Percentiles rank a stretch among this genome's conserved stretches.
Conservation (phyloP, 1,140 invertebrate species). For the Drosophila santomea region DNA sequence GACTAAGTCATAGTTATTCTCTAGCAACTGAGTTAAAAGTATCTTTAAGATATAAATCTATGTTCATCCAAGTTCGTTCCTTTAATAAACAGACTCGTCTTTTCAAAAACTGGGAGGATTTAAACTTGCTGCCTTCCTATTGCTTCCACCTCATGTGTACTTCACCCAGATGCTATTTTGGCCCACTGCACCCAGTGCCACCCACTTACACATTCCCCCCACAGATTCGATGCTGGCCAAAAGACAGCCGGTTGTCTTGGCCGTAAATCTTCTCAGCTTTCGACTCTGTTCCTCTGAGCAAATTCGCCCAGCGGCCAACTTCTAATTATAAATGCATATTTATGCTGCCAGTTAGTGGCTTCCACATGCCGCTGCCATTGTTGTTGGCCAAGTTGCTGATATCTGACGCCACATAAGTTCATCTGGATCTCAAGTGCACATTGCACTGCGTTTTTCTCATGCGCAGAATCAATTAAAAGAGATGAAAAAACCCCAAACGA, state of each 20-base stretch:
- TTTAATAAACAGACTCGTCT: not conserved
- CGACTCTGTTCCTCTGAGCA: slow-evolving; percentile 3
- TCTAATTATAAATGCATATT: slow-evolving; percentile 59
- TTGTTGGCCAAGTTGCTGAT: slow-evolving; percentile 29
- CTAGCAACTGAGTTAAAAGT: too few species aligned
- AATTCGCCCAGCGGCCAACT: slow-evolving; percentile 8
- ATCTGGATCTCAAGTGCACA: slow-evolving; percentile 80
- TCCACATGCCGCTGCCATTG: slow-evolving; percentile 23
- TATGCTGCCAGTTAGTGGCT: slow-evolving; percentile 33
- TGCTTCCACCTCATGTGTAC: not conserved
- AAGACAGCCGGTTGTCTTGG: slow-evolving; percentile 8
- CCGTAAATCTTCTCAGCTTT: slow-evolving; percentile 26
- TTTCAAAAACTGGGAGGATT: not conserved
- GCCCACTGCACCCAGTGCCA: not conserved
- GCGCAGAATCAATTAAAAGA: slow-evolving; percentile 74
- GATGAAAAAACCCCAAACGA: slow-evolving; percentile 45
- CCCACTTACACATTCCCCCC: not conserved
- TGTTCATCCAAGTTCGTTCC: too few species aligned
- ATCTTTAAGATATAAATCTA: too few species aligned
- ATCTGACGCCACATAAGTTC: slow-evolving; percentile 74
- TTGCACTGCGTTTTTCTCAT: slow-evolving; percentile 67
- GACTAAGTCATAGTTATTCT: too few species aligned
- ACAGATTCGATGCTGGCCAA: slow-evolving; percentile 15
- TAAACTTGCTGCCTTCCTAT: not conserved
- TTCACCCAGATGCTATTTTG: not conserved